Evolutionary conservation across 2,113 vertebrate species (phyloP), one percentile per base, ranked within the genome.

Genomic region (Pimephales promelas): DNA sequence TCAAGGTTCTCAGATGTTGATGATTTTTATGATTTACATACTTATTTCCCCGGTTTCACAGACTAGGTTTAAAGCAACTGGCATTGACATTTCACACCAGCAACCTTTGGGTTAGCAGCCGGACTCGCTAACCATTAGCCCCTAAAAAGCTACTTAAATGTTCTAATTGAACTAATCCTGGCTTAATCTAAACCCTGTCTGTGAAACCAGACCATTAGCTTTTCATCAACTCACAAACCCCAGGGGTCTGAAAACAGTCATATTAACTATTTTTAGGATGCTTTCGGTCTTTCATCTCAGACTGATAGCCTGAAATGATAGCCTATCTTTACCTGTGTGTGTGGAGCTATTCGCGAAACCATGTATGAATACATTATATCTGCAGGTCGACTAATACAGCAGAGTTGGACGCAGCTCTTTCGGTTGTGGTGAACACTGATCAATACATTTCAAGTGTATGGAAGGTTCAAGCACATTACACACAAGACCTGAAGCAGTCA

Each of bases 371-470:
- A 74, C 3, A 31, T 52, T 74, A 74, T 31, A 28, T 18, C 13
- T 26, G n/a, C 71, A 74, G 71, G 43, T 52, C 16, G 16, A 52
- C 16, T 74, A 20, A 40, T 43, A 34, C 16, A 1, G 31, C 31
- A 36, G 43, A 4, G 40, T 40, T 40, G 26, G 16, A 16, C 45
- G 70, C 71, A 20, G 31, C 16, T 70, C 40, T 47, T 66, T 68
- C 61, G 77, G 47, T 68, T 77, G 16, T 18, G 34, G 31, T 22
- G 62, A 31, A 18, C 56, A 49, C 28, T 59, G 66, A 80, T 84
- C 83, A 49, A 84, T 80, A 80, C n/a, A 73, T 71, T 47, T 72
- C 40, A 72, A 57, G 54, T 34, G 20, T 26, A 24, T n/a, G 73
- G 57, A 73, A 73, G 54, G 68, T 62, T 49, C 61, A 36, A 62